Evolutionary conservation across 1,140 invertebrate species (phyloP).

Genomic region (Melitaea cinxia): DNA sequence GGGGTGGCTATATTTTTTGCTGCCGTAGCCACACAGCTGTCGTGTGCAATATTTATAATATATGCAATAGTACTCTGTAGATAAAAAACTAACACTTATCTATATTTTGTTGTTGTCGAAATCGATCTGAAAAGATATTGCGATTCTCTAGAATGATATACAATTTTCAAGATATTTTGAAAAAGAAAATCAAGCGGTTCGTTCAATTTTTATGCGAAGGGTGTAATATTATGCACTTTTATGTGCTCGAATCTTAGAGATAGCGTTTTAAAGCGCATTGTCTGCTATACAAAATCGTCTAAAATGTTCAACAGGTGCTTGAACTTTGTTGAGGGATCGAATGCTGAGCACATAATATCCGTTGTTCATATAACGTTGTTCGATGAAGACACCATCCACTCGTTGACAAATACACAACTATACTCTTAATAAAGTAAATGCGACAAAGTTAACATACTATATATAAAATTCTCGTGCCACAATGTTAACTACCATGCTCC

Average conservation of each 20-base stretch:
- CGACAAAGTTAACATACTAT: no score
- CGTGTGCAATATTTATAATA: no score
- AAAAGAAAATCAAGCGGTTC: neutral
- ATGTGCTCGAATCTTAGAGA: constrained; percentile 6
- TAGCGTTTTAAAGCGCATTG: neutral
- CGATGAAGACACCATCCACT: no score
- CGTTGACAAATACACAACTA: no score
- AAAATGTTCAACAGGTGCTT: constrained; percentile 20
- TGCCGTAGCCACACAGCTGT: no score
- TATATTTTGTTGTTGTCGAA: neutral
- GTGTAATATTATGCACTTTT: neutral
- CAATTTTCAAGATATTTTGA: neutral
- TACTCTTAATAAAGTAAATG: no score
- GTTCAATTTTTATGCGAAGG: neutral
- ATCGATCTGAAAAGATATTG: neutral
- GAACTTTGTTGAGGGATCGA: constrained; percentile 8
- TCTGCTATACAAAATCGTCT: constrained; percentile 18
- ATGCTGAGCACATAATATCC: constrained; percentile 15
- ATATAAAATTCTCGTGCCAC: no score
- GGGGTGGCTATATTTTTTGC: no score
- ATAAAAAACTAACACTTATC: no score
- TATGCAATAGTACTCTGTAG: no score
- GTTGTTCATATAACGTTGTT: constrained; percentile 20
- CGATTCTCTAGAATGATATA: neutral
- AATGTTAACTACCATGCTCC: no score